Percentiles rank a stretch among this genome's conserved stretches.
These are phyloP conservation scores for Melipona quadrifasciata DNA, from an alignment of 1,140 invertebrate genomes.

Conservation along the genomic window DNA sequence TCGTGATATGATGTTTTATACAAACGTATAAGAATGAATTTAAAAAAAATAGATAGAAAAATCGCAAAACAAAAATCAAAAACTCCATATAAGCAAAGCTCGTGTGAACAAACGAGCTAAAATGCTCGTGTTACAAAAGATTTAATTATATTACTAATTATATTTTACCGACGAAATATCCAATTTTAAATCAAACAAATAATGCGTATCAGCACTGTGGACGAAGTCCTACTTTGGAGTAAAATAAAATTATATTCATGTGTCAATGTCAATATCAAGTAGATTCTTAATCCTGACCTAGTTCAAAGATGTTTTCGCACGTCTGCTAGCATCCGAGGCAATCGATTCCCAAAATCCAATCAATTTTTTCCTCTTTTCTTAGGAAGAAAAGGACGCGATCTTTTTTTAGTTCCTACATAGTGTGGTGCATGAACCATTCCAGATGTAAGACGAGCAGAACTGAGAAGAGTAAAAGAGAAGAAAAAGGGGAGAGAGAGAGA, in stretches of 20 bases:
- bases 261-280: neutral
- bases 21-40: neutral
- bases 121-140: neutral
- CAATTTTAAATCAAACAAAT: neutral
- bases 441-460: neutral
- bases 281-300: conserved; percentile 21
- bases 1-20: neutral
- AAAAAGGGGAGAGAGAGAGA: neutral
- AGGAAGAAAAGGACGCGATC: neutral
- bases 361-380: conserved; percentile 29
- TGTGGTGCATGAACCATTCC: neutral
- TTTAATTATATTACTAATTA: neutral
- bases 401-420: conserved; percentile 21
- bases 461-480: neutral
- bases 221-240: neutral
- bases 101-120: neutral
- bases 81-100: neutral
- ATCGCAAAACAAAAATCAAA: neutral
- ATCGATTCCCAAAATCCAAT: conserved; percentile 33
- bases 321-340: neutral
- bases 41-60: neutral
- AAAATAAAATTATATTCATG: neutral
- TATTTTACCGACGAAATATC: neutral
- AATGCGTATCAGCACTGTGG: neutral
- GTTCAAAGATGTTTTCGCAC: neutral